Base-by-base conservation (phyloP, 2,888 invertebrate genomes). In the Andrena bicolor region DNA sequence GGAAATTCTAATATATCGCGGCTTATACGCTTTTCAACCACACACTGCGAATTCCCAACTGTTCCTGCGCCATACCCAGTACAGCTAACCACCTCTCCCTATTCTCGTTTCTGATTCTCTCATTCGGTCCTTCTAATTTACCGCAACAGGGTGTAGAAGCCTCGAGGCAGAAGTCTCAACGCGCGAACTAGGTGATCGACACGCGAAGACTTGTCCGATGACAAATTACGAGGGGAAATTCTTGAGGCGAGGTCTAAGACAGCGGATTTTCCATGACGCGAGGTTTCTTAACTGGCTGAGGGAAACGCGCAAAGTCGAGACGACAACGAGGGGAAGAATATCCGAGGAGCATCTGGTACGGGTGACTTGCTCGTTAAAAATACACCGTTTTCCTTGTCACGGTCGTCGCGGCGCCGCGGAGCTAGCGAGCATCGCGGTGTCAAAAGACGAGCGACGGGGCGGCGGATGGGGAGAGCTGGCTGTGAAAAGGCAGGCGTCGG, bases 321-420 rank as follows among this genome's bases (percentile, higher is more conserved):
- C 28, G 56, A 20, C 60, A 41, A 23, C 13, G 23, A 20, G 58
- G 56, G 60, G 26, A 16, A 16, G 70, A 70, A 61, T 10, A 61
- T 41, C n/a, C 5, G 32, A 76, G 28, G 48, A 28, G 70, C 71
- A 68, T 80, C 76, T 69, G 71, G 74, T n/a, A 32, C 32, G 73
- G 70, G 65, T 35, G 78, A 69, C 64, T 53, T 69, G 41, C 83
- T 88, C 82, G 88, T 88, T 89, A 88, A 89, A 88, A 88, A 88
- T 88, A 86, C 76, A 83, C 80, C 64, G 70, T 61, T 61, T 69
- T 32, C 53, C 49, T 53, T 56, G 60, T 73, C 26, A 56, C 58
- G 26, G 56, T 32, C 61, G 70, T 13, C 68, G 68, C 64, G 61
- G 70, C 69, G 76, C 23, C 51, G 66, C 41, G 71, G 28, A 35